These are phyloP conservation scores for Aldrovandia affinis DNA, from an alignment of 2,797 vertebrate genomes.

Conservation along the genomic window DNA sequence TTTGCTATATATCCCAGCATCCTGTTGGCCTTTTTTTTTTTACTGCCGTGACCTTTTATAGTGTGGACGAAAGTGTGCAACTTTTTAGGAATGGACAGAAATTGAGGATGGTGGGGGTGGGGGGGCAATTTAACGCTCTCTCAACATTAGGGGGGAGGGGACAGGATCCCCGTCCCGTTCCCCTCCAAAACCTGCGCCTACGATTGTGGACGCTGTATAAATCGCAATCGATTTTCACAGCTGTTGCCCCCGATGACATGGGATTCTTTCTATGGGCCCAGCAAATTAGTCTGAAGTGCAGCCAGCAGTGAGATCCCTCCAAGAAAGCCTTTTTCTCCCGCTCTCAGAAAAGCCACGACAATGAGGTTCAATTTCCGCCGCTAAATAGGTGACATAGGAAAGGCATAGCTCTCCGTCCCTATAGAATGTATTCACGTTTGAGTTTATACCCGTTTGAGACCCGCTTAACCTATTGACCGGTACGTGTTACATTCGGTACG, in stretches of 20 bases:
- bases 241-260: slow-evolving; percentile 60
- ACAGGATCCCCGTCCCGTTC: no score
- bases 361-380: background rate
- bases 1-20: no score
- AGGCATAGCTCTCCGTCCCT: slow-evolving; percentile 51
- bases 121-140: no score
- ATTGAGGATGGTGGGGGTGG: no score
- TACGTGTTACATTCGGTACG: no score
- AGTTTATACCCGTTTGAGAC: slow-evolving; percentile 49
- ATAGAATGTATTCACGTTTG: background rate
- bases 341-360: slow-evolving; percentile 16
- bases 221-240: slow-evolving; percentile 74
- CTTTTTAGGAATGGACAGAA: no score
- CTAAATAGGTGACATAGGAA: slow-evolving; percentile 53
- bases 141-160: no score
- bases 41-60: no score
- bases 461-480: slow-evolving; percentile 49
- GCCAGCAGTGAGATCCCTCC: slow-evolving; percentile 59
- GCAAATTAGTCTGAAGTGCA: slow-evolving; percentile 27
- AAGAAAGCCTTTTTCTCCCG: slow-evolving; percentile 60
- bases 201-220: no score
- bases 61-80: no score
- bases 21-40: no score
- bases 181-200: no score
- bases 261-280: slow-evolving; percentile 29